Conservation (phyloP, 30 jellyfish, hydroid and myxozoan genomes). For the Aurelia sp. region DNA sequence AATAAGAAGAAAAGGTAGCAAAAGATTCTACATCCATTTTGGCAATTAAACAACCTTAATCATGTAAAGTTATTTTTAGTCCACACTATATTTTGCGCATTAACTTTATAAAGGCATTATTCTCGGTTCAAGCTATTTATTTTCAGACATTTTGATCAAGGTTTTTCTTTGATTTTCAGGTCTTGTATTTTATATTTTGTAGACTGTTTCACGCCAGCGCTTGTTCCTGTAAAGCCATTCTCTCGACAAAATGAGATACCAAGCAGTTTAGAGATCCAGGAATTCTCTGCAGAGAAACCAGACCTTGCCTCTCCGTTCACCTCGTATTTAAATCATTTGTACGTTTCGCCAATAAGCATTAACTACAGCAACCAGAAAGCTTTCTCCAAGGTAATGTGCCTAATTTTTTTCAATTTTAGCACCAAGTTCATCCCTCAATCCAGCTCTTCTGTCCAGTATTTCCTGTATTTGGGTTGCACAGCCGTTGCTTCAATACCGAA, state of each 20-base stretch:
- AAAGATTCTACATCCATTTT: too few relatives aligned
- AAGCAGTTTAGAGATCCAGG: slow-evolving; percentile 85
- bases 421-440: too few relatives aligned
- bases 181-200: not conserved
- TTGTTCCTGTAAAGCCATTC: slow-evolving; percentile 91
- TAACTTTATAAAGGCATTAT: too few relatives aligned
- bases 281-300: slow-evolving; percentile 71
- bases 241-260: slow-evolving; percentile 85
- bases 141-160: not conserved
- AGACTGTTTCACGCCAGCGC: slow-evolving; percentile 92
- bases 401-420: too few relatives aligned
- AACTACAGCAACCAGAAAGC: slow-evolving; percentile 85
- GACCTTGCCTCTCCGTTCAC: slow-evolving; percentile 77
- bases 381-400: slow-evolving; percentile 45
- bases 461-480: too few relatives aligned
- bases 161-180: not conserved
- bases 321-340: slow-evolving; percentile 72
- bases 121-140: not conserved
- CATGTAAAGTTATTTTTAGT: too few relatives aligned
- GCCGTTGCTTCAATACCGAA: too few relatives aligned
- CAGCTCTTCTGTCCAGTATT: too few relatives aligned
- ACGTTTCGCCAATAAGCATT: slow-evolving; percentile 75
- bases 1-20: too few relatives aligned
- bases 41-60: too few relatives aligned
- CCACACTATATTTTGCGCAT: too few relatives aligned